These are phyloP conservation scores for Sarcophaga carnaria DNA, from an alignment of 2,888 invertebrate genomes.

Conservation along the genomic window DNA sequence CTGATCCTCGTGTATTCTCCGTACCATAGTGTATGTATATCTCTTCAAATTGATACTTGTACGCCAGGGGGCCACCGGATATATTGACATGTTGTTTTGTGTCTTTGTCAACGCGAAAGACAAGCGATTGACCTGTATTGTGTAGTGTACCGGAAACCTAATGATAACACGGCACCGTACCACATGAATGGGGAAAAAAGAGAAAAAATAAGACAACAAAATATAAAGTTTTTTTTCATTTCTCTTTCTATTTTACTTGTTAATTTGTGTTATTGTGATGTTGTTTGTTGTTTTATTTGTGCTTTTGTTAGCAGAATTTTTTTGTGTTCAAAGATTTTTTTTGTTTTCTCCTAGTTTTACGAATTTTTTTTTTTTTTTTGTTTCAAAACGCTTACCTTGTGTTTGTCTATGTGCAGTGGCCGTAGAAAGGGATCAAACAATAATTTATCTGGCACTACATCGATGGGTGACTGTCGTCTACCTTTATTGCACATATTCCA, in stretches of 20 bases:
- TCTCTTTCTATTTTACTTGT: slow-evolving; percentile 42
- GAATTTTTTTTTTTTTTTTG: neutral
- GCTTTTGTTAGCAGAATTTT: slow-evolving; percentile 25
- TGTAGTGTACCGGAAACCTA: slow-evolving; percentile 94
- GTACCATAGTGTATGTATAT: slow-evolving; percentile 97
- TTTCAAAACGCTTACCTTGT: slow-evolving; percentile 86
- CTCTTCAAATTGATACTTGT: slow-evolving; percentile 97
- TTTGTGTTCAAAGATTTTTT: slow-evolving; percentile 5
- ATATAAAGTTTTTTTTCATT: slow-evolving; percentile 9
- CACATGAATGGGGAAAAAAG: neutral
- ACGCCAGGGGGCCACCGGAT: slow-evolving; percentile 97
- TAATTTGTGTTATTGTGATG: slow-evolving; percentile 29
- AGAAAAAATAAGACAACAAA: slow-evolving; percentile 19
- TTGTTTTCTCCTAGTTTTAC: no score
- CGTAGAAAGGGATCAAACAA: slow-evolving; percentile 97
- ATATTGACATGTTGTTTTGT: slow-evolving; percentile 96
- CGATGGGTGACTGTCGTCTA: slow-evolving; percentile 97
- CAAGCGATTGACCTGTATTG: slow-evolving; percentile 97
- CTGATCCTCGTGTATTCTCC: slow-evolving; percentile 95
- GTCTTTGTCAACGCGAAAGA: slow-evolving; percentile 95
- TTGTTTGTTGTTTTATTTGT: slow-evolving; percentile 20
- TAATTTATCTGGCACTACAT: slow-evolving; percentile 96
- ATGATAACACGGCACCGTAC: slow-evolving; percentile 53
- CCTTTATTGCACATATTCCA: slow-evolving; percentile 99
- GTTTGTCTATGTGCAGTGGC: slow-evolving; percentile 95